Evolutionary conservation across 2,113 vertebrate species (phyloP).

Genomic region (Eulacestoma nigropectus): DNA sequence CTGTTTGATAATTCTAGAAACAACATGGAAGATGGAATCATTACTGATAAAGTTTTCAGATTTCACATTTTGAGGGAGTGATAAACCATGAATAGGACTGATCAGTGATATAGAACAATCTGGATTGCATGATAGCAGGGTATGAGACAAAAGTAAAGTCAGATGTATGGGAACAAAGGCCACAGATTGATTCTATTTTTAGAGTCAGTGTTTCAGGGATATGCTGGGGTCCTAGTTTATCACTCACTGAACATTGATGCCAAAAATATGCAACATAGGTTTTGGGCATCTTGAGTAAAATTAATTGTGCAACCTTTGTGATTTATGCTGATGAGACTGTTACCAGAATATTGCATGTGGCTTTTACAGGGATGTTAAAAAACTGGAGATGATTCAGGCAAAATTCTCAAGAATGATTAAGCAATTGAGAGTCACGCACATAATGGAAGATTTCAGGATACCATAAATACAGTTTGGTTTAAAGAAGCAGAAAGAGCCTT

Average conservation of each 20-base stretch:
- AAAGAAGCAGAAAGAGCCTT: background rate
- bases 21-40: background rate
- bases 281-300: background rate
- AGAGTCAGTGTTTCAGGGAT: background rate
- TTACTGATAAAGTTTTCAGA: background rate
- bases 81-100: slow-evolving; percentile 10
- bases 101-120: background rate
- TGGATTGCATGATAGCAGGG: background rate
- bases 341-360: background rate
- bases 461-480: background rate
- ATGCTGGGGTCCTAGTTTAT: background rate
- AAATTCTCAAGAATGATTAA: slow-evolving; percentile 11
- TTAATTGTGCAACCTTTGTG: background rate
- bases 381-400: background rate
- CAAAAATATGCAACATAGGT: background rate
- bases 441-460: slow-evolving; percentile 3
- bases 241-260: background rate
- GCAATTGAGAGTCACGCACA: background rate
- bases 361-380: background rate
- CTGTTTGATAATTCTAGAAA: background rate
- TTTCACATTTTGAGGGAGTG: background rate
- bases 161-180: slow-evolving; percentile 1
- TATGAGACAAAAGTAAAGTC: slow-evolving; percentile 12
- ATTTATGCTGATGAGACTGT: background rate
- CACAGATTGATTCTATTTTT: background rate